These are phyloP conservation scores for Botia almorhae DNA, from an alignment of 2,797 vertebrate species.

Conservation along the genomic window DNA sequence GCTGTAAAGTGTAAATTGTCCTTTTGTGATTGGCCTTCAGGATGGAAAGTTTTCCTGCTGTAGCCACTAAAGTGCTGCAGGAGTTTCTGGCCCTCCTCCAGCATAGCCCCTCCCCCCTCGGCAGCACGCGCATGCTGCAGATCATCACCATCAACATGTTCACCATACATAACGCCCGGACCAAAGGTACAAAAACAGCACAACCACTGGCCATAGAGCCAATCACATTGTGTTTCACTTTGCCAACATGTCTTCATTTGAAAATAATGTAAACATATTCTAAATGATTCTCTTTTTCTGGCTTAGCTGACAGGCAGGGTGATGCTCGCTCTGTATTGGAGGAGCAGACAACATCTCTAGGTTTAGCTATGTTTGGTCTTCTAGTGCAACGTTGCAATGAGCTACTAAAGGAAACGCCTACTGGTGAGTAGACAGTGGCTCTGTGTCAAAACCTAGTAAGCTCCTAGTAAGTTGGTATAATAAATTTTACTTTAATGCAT, in stretches of 20 bases:
- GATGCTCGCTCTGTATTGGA: conserved; percentile 89
- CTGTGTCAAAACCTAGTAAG: too few relatives aligned
- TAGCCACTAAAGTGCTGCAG: conserved; percentile 87
- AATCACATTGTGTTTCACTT: too few relatives aligned
- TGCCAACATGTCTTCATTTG: too few relatives aligned
- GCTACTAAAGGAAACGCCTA: conserved; percentile 82
- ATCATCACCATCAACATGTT: conserved; percentile 99
- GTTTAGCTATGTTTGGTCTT: conserved; percentile 92
- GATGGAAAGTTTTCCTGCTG: conserved; percentile 93
- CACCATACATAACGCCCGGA: conserved; percentile 89
- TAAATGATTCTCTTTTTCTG: background rate
- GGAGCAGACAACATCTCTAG: conserved; percentile 90
- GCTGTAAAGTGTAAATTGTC: too few relatives aligned
- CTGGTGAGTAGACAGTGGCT: conserved; percentile 66
- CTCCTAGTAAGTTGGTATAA: background rate
- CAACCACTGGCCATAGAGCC: background rate
- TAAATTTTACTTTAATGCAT: too few relatives aligned
- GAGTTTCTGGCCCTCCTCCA: conserved; percentile 91
- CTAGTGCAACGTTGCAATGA: conserved; percentile 89
- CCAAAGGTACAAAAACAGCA: conserved; percentile 76
- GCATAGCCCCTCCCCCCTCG: conserved; percentile 88
- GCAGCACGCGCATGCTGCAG: conserved; percentile 92
- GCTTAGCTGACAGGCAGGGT: conserved; percentile 69
- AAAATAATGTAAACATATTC: background rate
- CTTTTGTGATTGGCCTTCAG: conserved; percentile 68